Evolutionary conservation across 2,113 vertebrate species (phyloP), one percentile per base, ranked within the genome.

Genomic region (Pachypanchax playfairii): DNA sequence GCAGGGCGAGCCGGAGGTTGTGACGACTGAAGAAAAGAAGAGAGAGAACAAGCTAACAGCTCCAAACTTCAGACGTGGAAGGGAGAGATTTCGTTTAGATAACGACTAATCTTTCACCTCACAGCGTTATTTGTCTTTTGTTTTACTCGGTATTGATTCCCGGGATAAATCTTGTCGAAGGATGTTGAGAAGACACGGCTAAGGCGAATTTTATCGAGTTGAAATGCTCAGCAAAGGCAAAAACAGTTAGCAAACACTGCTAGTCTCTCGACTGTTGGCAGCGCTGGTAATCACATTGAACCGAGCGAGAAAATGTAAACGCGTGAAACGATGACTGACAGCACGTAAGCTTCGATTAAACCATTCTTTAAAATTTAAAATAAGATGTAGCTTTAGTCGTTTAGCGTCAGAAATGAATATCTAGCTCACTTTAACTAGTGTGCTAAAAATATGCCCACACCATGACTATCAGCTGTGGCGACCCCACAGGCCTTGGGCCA

Each of bases 1-100:
- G 85, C 85, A 74, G 87, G 88, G 90, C 89, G 91, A 89, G 89
- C 81, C 79, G 84, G 82, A 72, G 87, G 84, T 83, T 88, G 89
- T 91, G 90, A 91, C 91, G 90, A 91, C 88, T 79, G 87, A 89
- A 81, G 84, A 88, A 89, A 87, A 88, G 87, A 85, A 66, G 78
- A 83, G 74, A 80, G 70, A 81, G 74, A 82, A 73, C 70, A 80
- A 75, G 73, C 77, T 10, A 77, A 81, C 82, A 76, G 65, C 78
- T 78, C 68, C 44, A 70, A 84, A 85, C 79, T 79, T 71, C 70
- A 75, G 63, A 54, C 73, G 75, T 60, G 69, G 6, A 61, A 36
- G 68, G 38, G 44, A 15, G 42, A 31, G 20, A 62, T 72, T 53
- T 62, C 73, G 65, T 72, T 52, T 18, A 55, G 61, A 47, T 56